Conservation (phyloP, 2,888 invertebrate genomes). For the Erannis defoliaria region DNA sequence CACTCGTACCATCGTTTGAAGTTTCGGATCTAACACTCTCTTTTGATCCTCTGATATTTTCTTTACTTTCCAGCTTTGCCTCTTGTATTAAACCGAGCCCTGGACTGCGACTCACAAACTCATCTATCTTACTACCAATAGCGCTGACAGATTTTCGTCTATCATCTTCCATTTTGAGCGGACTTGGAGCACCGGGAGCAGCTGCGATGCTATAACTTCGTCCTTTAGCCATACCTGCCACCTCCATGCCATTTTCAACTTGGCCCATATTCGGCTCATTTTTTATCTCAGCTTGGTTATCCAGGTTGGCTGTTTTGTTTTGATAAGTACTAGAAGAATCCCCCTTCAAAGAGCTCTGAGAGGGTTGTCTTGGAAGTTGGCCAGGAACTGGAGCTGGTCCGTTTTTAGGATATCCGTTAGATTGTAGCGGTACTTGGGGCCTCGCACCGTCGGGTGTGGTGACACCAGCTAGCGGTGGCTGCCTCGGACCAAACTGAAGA, state of each 20-base stretch:
- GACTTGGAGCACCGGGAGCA: constrained; percentile 79
- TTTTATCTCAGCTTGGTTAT: constrained; percentile 67
- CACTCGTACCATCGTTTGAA: constrained; percentile 66
- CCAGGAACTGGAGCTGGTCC: constrained; percentile 53
- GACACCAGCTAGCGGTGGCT: constrained; percentile 65
- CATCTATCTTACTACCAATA: constrained; percentile 76
- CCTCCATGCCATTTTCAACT: constrained; percentile 72
- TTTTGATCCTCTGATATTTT: constrained; percentile 75
- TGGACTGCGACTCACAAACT: constrained; percentile 70
- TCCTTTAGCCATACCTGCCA: constrained; percentile 78
- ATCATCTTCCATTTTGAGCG: constrained; percentile 80
- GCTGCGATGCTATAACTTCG: constrained; percentile 85
- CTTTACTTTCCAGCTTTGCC: constrained; percentile 75
- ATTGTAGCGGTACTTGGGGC: constrained; percentile 59
- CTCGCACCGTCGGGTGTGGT: constrained; percentile 73
- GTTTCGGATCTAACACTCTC: constrained; percentile 76
- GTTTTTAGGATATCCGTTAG: constrained; percentile 68
- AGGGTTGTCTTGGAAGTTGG: constrained; percentile 75
- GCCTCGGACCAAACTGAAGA: constrained; percentile 82
- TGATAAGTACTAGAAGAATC: constrained; percentile 66
- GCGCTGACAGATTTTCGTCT: constrained; percentile 82
- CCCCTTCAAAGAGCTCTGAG: constrained; percentile 74
- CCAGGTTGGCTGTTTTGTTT: constrained; percentile 81
- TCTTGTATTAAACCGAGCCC: constrained; percentile 82
- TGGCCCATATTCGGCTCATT: constrained; percentile 69